Percentiles rank a stretch among this genome's conserved stretches.
Conservation (phyloP, 2,888 invertebrate genomes). For the Eurytoma adleriae region DNA sequence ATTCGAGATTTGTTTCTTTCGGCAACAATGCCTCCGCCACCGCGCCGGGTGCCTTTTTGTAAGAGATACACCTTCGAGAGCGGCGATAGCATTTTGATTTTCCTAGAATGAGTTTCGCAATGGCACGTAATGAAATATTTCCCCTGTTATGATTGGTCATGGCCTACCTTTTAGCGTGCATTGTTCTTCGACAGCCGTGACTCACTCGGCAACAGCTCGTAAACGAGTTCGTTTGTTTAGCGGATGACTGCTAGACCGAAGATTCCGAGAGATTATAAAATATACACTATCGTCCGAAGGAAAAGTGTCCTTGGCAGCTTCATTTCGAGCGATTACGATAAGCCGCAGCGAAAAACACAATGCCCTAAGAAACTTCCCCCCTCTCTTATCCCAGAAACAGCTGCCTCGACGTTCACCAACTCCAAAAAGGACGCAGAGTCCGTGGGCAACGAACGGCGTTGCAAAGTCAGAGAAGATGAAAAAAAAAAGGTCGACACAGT, state of each 20-base stretch:
- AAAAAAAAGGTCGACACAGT: no score
- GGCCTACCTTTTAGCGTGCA: constrained; percentile 36
- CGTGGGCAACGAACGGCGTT: no score
- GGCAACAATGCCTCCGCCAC: no score
- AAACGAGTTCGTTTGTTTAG: constrained; percentile 24
- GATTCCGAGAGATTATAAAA: constrained; percentile 1
- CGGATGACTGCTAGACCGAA: neutral
- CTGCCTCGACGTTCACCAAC: no score
- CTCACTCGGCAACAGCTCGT: constrained; percentile 24
- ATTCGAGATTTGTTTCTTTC: no score
- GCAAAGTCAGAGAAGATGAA: no score
- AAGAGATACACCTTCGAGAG: neutral
- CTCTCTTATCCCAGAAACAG: no score
- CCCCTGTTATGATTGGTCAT: constrained; percentile 36
- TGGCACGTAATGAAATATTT: constrained; percentile 43
- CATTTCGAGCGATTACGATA: no score
- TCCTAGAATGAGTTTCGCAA: neutral
- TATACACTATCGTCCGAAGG: neutral
- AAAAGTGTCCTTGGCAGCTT: neutral
- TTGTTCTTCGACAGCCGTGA: constrained; percentile 34
- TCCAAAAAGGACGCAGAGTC: no score
- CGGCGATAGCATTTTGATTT: neutral
- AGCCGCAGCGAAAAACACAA: no score
- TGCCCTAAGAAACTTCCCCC: no score
- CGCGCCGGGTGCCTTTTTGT: neutral